Conservation (phyloP, 1,140 invertebrate species). For the Cataglyphis hispanica region DNA sequence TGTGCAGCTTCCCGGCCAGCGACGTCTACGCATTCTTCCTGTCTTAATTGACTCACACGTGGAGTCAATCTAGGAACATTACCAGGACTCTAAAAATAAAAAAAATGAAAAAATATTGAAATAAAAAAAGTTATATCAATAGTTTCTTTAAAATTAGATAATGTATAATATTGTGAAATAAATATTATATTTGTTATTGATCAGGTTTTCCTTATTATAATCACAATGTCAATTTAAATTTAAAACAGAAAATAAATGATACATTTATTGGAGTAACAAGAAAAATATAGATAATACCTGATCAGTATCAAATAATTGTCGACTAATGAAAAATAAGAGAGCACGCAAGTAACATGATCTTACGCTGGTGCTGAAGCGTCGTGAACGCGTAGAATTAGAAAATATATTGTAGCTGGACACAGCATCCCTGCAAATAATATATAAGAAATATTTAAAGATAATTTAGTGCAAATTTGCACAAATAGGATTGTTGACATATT, state of each 20-base stretch:
- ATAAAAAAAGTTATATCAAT: constrained; percentile 76
- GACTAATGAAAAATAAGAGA: constrained; percentile 5
- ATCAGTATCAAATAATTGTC: not conserved
- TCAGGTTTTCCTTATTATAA: not conserved
- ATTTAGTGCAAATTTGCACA: not conserved
- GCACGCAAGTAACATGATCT: constrained; percentile 82
- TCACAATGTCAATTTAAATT: not conserved
- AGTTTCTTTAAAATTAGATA: not conserved
- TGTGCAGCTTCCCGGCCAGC: constrained; percentile 94
- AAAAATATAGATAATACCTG: not conserved
- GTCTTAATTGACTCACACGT: constrained; percentile 93
- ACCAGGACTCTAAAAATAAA: constrained; percentile 82
- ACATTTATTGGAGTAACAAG: not conserved
- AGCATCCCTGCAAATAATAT: constrained; percentile 83
- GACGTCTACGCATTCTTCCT: constrained; percentile 95
- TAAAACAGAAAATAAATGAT: not conserved
- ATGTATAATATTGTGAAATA: constrained; percentile 6
- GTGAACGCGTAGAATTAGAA: constrained; percentile 88
- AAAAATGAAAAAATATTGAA: constrained; percentile 36
- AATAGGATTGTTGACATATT: constrained; percentile 9
- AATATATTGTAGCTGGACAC: constrained; percentile 88
- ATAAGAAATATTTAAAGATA: constrained; percentile 53
- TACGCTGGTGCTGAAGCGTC: constrained; percentile 95
- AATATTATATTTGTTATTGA: not conserved
- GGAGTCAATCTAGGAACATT: constrained; percentile 91